Base-by-base conservation (phyloP, 2,113 vertebrate species). In the Indicator indicator region DNA sequence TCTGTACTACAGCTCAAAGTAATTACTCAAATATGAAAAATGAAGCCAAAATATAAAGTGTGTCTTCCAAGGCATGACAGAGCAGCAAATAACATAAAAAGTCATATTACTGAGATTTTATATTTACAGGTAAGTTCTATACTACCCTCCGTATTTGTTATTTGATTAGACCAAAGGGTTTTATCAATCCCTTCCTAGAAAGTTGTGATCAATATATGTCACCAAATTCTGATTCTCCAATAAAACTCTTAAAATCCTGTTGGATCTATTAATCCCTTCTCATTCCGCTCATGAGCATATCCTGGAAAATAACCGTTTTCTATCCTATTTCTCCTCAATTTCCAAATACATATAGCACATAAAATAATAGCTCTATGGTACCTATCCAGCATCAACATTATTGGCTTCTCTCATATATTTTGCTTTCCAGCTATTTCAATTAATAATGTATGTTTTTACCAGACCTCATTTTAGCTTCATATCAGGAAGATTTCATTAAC, bases 41-140 rank as follows among this genome's bases (percentile, higher is more conserved):
- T 20, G 40, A 24, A 54, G 18, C 12, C 52, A 85, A 94, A 96
- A 77, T 83, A 93, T 20, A 86, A 74, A 82, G 67, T 38, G 15
- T 64, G 27, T 90, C 69, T 92, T 92, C 70, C 7, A 23, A 91
- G 75, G 81, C 69, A 81, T 86, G 71, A 83, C 19, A 71, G 55
- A 91, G 46, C 40, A 94, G 86, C 10, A 87, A 72, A 36, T 50
- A 95, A 93, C 26, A 86, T 56, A 90, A 89, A 97, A 96, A 97
- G 93, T 97, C 97, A 97, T 96, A 97, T 96, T 97, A 95, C 94
- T 97, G 95, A 64, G 80, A 79, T 85, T 65, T 84, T 80, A 91
- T 79, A 78, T 88, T 58, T 94, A 85, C n/a, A 70, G 52, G 9
- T 67, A 71, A 90, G 2, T 89, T 84, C 78, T 63, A 16, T 38